Evolutionary conservation across 2,113 vertebrate species (phyloP), one percentile per base, ranked within the genome.

Genomic region (Clarias gariepinus): DNA sequence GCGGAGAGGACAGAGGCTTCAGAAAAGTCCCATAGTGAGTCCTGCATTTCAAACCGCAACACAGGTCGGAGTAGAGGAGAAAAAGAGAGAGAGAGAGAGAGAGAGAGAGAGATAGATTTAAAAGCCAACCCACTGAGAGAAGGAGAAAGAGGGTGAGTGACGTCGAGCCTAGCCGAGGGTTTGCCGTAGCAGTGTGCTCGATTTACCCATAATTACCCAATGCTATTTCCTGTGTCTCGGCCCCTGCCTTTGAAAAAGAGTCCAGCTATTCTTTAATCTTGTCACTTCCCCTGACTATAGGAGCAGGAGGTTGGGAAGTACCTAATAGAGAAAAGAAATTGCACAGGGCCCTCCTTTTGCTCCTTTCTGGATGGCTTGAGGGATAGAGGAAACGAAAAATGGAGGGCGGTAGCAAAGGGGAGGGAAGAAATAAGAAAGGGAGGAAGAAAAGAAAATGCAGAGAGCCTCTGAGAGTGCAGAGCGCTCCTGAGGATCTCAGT

Each of bases 151-250:
- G 91, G 89, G 92, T 90, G 92, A 91, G 88, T 83, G 78, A 90
- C 89, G 84, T 90, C 6, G 18, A 78, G 87, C 92, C 92, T 93
- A 91, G 94, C 74, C 73, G 86, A 86, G 91, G 94, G 88, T 92
- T 91, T 92, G 93, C 88, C 76, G 25, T 79, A 82, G 85, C 66
- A 36, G 53, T 66, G 91, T 89, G 92, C 92, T 92, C 91, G 88
- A 93, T 95, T 95, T 94, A 94, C 92, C 94, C 93, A 92, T 95
- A 95, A 95, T 95, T 95, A 95, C 91, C 91, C 87, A 87, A 87
- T 84, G 89, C 92, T 94, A 92, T 93, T 95, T 93, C 92, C 93
- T 92, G 91, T 88, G 88, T 92, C 91, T 93, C 88, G 90, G 91
- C 87, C 92, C 90, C 88, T 90, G 90, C 90, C 92, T 91, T 88